phyloP scores from a whole-genome alignment of 2,113 vertebrate species.

The Cyprinodon variegatus region DNA sequence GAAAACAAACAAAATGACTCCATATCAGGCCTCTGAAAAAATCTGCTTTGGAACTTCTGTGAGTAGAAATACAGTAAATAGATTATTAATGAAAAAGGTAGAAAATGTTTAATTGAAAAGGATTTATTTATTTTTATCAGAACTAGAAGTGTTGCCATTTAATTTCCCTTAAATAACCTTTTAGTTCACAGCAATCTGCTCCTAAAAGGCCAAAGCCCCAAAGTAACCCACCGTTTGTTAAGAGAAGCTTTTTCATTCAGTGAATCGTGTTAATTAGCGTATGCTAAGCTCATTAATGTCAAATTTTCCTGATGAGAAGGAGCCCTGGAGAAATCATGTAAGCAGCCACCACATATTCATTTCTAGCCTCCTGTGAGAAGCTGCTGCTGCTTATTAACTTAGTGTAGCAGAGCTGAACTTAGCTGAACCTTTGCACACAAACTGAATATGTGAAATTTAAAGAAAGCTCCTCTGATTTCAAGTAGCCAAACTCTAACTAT shows the following conservation, averaged over 20 bases:
- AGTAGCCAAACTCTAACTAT: no score
- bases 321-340: conserved; percentile 22
- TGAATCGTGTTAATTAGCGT: conserved; percentile 51
- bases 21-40: no score
- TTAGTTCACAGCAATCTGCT: conserved; percentile 8
- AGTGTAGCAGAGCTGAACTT: neutral
- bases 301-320: conserved; percentile 29
- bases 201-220: conserved; percentile 1
- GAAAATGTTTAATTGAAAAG: no score
- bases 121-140: no score
- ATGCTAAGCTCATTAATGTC: conserved; percentile 57
- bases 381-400: conserved; percentile 5
- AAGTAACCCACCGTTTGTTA: neutral
- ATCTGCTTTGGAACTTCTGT: no score
- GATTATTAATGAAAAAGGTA: no score
- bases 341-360: conserved; percentile 1
- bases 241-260: conserved; percentile 10
- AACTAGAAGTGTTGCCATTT: no score
- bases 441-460: neutral
- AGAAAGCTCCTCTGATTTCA: no score
- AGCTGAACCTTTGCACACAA: neutral
- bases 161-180: no score
- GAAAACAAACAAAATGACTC: no score
- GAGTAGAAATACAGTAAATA: no score
- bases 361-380: conserved; percentile 1